Evolutionary conservation across 2,113 vertebrate species (phyloP).

Genomic region (Seriola dumerili): DNA sequence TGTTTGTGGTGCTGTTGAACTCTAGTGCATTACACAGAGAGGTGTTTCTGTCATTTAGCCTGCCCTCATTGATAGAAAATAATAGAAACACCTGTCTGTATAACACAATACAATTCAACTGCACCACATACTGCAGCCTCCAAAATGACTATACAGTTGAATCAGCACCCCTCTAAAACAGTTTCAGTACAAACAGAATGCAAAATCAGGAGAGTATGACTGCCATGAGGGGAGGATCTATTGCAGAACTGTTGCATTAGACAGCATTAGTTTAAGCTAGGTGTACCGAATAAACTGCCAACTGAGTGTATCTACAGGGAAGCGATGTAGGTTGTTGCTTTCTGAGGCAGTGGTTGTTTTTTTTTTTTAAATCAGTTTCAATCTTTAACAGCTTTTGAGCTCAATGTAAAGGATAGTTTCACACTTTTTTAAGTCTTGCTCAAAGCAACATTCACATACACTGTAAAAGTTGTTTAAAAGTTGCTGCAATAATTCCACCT

Average conservation of each 20-base stretch:
- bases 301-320: neutral
- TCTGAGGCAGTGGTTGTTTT: neutral
- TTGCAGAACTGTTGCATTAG: neutral
- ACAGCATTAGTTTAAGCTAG: neutral
- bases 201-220: no score
- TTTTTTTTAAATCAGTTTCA: neutral
- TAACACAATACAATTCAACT: no score
- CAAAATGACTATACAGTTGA: no score
- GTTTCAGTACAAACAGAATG: no score
- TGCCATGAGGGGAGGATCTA: no score
- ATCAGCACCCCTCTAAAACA: no score
- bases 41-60: neutral
- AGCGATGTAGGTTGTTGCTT: neutral
- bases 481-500: neutral
- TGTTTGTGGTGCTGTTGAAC: neutral
- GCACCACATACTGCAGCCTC: no score
- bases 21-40: neutral
- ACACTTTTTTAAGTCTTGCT: neutral
- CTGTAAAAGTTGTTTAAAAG: neutral
- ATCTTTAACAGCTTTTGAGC: neutral
- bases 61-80: neutral
- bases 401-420: neutral
- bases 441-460: neutral
- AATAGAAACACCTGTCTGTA: neutral
- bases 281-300: neutral